A percentile compares a stretch with the other conserved stretches of the same genome.
phyloP scores from a whole-genome alignment of 2,888 invertebrate species.

The Agrilus cyanescens region DNA sequence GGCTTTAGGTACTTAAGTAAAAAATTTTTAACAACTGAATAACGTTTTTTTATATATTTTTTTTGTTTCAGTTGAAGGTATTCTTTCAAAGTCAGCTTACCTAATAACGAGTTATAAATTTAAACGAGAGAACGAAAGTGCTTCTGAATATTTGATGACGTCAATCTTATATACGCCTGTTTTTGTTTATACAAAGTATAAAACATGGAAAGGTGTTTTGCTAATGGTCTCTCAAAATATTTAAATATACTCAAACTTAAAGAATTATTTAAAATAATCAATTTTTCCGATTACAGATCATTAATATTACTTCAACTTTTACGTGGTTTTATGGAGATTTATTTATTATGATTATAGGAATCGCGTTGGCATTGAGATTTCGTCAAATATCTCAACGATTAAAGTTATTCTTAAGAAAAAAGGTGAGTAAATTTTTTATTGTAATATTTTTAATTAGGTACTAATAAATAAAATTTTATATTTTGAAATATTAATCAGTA shows the following conservation, averaged over 20 bases:
- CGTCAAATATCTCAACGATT: constrained; percentile 18
- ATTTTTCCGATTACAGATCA: constrained; percentile 15
- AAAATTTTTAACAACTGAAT: neutral
- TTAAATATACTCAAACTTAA: no score
- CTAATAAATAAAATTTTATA: no score
- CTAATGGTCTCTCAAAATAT: constrained; percentile 11
- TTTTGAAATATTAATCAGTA: no score
- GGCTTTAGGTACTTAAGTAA: constrained; percentile 28
- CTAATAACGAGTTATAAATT: neutral
- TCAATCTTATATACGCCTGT: constrained; percentile 10
- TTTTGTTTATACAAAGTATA: constrained; percentile 12
- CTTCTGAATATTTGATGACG: constrained; percentile 7
- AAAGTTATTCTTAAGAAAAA: no score
- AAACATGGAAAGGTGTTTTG: constrained; percentile 10
- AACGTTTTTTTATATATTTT: neutral
- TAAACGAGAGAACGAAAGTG: constrained; percentile 1
- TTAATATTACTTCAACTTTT: constrained; percentile 22
- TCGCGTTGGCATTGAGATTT: constrained; percentile 26
- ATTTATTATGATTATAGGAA: constrained; percentile 28
- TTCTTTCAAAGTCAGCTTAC: neutral
- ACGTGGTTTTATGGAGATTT: constrained; percentile 27
- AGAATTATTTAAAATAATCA: constrained; percentile 9
- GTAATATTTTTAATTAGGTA: no score
- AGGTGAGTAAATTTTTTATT: no score
- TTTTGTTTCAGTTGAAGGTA: constrained; percentile 1